Base-by-base conservation (phyloP, 2,113 vertebrate genomes). In the Calcarius ornatus region DNA sequence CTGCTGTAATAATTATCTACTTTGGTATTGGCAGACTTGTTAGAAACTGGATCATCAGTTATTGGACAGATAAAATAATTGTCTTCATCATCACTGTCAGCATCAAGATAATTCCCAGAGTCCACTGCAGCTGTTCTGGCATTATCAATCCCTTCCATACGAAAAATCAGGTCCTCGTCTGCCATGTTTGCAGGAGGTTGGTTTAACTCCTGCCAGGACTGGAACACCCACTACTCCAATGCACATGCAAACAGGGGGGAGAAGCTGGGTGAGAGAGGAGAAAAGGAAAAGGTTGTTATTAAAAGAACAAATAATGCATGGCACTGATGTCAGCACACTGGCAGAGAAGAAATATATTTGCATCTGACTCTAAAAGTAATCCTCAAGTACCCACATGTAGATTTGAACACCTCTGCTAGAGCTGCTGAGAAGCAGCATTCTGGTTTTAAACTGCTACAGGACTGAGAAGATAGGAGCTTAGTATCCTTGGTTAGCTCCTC, bases 131-230 rank as follows among this genome's bases (percentile, higher is more conserved):
- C 70, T 1, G 48, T 69, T 45, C 79, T 95, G 92, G 93, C 78
- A 40, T 98, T 98, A 76, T 98, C 98, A 45, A 99, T 97, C 45
- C 99, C 99, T 97, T 99, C 99, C 98, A 99, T 98, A 88, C 95
- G 97, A 77, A 99, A 99, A 97, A 99, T 99, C 69, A 99, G 98
- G 54, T 99, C 99, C n/a, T 99, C 99, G 4, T 99, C 99, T 61
- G 98, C 98, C 99, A 99, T 99, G 92, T 84, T 50, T 88, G 88
- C 5, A 33, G 77, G 57, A 70, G 10, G 33, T 2, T 30, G 21
- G 79, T 48, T 81, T 71, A 82, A 88, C 68, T 94, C 90, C 71
- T 51, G 72, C 76, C 73, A 31, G 24, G 7, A 22, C 28, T 38
- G 68, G 45, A 78, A 47, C 79, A 92, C 95, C 94, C 97, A 96